These are phyloP conservation scores for Eulemur macaco DNA, from an alignment of 2,113 vertebrate species.

Conservation along the genomic window DNA sequence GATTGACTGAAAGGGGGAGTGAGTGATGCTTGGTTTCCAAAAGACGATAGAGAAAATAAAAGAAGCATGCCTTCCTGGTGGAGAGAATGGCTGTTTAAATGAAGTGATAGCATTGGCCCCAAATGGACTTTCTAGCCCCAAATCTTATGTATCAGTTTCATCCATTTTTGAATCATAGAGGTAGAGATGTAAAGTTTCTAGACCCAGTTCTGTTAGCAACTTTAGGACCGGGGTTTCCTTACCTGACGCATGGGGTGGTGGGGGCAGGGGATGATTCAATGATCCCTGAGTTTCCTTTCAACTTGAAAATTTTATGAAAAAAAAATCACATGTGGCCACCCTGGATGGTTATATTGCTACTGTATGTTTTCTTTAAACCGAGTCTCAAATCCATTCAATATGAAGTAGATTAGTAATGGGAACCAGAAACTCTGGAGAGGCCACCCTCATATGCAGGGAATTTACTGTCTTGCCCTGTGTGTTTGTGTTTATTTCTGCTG, in stretches of 20 bases:
- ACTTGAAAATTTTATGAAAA: conserved; percentile 43
- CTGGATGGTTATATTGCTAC: conserved; percentile 58
- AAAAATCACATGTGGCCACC: conserved; percentile 44
- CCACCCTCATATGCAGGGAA: conserved; percentile 68
- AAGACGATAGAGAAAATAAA: neutral
- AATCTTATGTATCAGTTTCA: conserved; percentile 33
- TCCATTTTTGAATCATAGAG: conserved; percentile 33
- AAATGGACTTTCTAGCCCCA: neutral
- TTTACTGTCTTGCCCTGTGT: conserved; percentile 69
- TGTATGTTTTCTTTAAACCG: conserved; percentile 74
- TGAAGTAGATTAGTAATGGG: conserved; percentile 79
- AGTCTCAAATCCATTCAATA: conserved; percentile 74
- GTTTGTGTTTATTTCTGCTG: conserved; percentile 71
- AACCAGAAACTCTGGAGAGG: conserved; percentile 70
- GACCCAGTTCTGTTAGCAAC: neutral
- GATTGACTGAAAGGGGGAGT: neutral
- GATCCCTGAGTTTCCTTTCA: conserved; percentile 39
- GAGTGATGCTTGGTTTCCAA: neutral
- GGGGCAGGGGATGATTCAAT: neutral
- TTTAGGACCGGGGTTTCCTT: neutral
- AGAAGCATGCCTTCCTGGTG: neutral
- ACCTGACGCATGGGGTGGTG: neutral
- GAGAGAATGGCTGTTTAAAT: neutral
- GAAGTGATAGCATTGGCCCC: conserved; percentile 44
- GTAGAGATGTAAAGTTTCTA: conserved; percentile 21